Base-by-base conservation (phyloP, 2,888 invertebrate genomes). In the Idaea biselata region DNA sequence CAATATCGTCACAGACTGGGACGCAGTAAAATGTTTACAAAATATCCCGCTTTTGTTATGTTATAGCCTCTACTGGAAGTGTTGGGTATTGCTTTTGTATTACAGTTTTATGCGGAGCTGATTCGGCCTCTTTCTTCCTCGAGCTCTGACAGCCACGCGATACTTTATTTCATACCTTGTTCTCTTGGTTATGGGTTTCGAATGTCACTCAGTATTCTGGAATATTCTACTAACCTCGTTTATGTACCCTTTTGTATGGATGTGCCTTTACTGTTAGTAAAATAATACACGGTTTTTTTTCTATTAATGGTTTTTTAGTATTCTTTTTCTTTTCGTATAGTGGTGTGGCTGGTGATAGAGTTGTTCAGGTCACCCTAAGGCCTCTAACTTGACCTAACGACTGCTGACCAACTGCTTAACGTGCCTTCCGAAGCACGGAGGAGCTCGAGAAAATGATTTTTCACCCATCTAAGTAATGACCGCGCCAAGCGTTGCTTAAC, bases 21-120 rank as follows among this genome's bases (percentile, higher is more conserved):
- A 75, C 86, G 88, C 82, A 88, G 86, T 91, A 91, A 91, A 91
- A 91, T 89, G 89, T 86, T 88, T 87, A 89, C 90, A 88, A 89
- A 89, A 89, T 88, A 84, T 87, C 83, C 83, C 80, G 82, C 86
- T 87, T 86, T 83, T 83, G 84, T 86, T 83, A 82, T 83, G 83
- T 85, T 83, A 81, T 79, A 81, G 80, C 79, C 77, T 78, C 78
- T 78, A 73, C 79, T 81, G 76, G 73, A 79, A 82, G 78, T 81
- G 79, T 81, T 65, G 80, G 73, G 83, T 86, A 87, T 88, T 87
- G 86, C 84, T 86, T 88, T 88, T 83, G 84, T 86, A 87, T 84
- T 80, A 81, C 82, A 79, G 78, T 77, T 84, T 83, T 82, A 79
- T 76, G 73, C 80, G 76, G 78, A 78, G 81, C 79, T 77, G 80